Conservation (phyloP, 2,888 invertebrate genomes). For the Nezara viridula region DNA sequence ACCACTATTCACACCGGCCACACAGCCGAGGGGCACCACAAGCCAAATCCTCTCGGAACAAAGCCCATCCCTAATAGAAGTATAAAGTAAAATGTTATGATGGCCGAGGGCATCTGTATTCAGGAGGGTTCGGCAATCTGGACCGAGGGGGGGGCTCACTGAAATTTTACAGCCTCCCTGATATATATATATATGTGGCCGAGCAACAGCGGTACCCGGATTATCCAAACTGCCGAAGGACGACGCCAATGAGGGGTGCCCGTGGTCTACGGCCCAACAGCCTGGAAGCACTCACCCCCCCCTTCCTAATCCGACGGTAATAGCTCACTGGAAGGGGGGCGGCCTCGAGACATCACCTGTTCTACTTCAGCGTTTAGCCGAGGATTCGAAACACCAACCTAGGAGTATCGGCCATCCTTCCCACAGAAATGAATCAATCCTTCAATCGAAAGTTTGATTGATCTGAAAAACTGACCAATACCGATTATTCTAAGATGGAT, state of each 20-base stretch:
- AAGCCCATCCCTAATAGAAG: slow-evolving; percentile 20
- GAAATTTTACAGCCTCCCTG: slow-evolving; percentile 45
- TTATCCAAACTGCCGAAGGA: slow-evolving; percentile 9
- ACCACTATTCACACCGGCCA: background rate
- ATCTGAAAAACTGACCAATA: too few species aligned
- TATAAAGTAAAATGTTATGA: slow-evolving; percentile 34
- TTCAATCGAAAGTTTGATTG: too few species aligned
- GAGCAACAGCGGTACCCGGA: slow-evolving; percentile 12
- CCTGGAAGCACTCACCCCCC: background rate
- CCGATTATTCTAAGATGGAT: too few species aligned
- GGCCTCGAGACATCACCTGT: too few species aligned
- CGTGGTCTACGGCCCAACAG: background rate
- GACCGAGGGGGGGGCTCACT: slow-evolving; percentile 21
- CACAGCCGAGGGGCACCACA: background rate
- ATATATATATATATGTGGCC: slow-evolving; percentile 19
- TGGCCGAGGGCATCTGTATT: slow-evolving; percentile 59
- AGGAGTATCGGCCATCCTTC: too few species aligned
- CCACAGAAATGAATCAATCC: too few species aligned
- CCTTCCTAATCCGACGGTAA: background rate
- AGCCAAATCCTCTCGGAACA: background rate
- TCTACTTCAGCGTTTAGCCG: too few species aligned
- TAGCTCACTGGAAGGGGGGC: background rate
- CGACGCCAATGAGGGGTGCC: background rate
- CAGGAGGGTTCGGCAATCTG: slow-evolving; percentile 60
- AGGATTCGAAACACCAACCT: too few species aligned